phyloP scores from a whole-genome alignment of 2,888 invertebrate species.

The Nemurella pictetii region DNA sequence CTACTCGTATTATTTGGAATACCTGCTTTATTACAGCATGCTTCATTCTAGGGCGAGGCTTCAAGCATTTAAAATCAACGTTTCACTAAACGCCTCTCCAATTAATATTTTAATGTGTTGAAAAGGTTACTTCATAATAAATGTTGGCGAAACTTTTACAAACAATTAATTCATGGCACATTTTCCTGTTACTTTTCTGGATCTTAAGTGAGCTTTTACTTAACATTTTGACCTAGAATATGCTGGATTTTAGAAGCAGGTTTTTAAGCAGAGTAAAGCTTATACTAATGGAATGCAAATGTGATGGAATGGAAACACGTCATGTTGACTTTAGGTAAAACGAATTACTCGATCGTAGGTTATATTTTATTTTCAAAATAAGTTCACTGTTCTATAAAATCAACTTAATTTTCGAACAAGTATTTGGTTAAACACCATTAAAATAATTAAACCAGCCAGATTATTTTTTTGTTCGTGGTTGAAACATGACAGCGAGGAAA shows the following conservation, averaged over 20 bases:
- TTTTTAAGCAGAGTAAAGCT: background rate
- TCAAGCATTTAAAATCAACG: no score
- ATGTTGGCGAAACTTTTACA: background rate
- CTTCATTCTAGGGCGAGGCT: background rate
- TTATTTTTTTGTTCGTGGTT: background rate
- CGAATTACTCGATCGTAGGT: background rate
- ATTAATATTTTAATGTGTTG: background rate
- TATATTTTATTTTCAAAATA: background rate
- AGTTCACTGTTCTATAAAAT: background rate
- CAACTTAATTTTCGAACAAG: background rate
- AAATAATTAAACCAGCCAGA: background rate
- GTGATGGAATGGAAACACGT: background rate
- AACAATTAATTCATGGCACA: background rate
- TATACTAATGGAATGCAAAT: background rate
- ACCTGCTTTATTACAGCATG: background rate
- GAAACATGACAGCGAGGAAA: no score
- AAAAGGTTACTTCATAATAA: background rate
- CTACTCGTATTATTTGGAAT: background rate
- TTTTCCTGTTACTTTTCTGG: background rate
- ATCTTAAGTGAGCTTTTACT: background rate
- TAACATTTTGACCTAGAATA: background rate
- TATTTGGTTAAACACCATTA: background rate
- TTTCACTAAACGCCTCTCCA: background rate
- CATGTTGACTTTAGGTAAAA: background rate
- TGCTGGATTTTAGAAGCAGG: background rate